Evolutionary conservation across 2,888 invertebrate species (phyloP).

Genomic region (Tinea semifulvella): DNA sequence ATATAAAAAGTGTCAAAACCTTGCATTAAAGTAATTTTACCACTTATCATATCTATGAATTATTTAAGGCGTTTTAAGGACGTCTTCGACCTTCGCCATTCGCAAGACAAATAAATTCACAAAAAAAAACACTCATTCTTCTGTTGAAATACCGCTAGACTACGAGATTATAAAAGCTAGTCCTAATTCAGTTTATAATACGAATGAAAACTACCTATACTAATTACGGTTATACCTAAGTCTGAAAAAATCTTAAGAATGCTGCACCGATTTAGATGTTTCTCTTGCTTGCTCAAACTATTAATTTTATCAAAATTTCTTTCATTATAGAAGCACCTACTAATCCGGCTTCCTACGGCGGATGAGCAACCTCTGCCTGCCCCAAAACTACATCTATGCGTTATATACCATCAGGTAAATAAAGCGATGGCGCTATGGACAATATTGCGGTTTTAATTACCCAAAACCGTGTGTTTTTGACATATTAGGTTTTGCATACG

Average conservation of each 20-base stretch:
- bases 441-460: slow-evolving; percentile 4
- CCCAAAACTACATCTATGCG: background rate
- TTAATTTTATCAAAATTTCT: slow-evolving; percentile 1
- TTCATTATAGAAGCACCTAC: slow-evolving; percentile 2
- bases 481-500: slow-evolving; percentile 8
- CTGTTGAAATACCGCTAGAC: no score
- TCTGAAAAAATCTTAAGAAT: slow-evolving; percentile 8
- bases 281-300: background rate
- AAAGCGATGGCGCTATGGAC: background rate
- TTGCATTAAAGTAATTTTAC: no score
- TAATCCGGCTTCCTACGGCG: background rate
- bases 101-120: no score
- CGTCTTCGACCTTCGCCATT: no score
- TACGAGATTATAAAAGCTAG: no score
- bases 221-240: background rate
- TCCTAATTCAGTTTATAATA: no score
- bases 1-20: no score
- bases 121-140: no score
- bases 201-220: no score
- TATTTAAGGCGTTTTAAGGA: no score
- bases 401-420: slow-evolving; percentile 3
- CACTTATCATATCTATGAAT: no score
- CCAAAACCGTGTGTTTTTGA: background rate
- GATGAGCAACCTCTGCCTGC: background rate
- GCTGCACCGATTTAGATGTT: slow-evolving; percentile 5